These are phyloP conservation scores for Amia ocellicauda DNA, from an alignment of 2,113 vertebrate genomes.

Conservation along the genomic window DNA sequence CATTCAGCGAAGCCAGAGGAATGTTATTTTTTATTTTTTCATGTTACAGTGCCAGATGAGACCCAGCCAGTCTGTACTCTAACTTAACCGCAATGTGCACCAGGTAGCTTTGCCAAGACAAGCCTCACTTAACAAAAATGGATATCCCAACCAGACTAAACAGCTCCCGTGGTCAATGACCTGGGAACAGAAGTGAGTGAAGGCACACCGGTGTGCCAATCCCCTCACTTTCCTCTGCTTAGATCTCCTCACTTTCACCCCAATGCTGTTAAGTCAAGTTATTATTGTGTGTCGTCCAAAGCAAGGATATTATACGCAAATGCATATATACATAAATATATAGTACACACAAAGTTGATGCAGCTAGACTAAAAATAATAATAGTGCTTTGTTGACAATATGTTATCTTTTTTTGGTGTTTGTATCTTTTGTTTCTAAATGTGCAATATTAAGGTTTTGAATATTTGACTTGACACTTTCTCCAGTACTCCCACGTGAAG, in stretches of 20 bases:
- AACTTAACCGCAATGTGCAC: constrained; percentile 39
- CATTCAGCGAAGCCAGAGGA: constrained; percentile 27
- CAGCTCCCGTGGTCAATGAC: constrained; percentile 26
- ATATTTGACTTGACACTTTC: constrained; percentile 54
- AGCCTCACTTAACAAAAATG: constrained; percentile 30
- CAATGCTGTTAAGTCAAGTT: too few species aligned
- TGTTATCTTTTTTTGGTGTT: constrained; percentile 32
- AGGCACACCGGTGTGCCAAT: constrained; percentile 21
- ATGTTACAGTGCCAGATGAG: constrained; percentile 33
- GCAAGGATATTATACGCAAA: too few species aligned
- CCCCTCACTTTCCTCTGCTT: constrained; percentile 26
- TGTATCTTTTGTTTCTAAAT: constrained; percentile 43
- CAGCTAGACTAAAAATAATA: constrained; percentile 30
- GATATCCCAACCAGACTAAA: constrained; percentile 37
- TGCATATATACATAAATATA: too few species aligned
- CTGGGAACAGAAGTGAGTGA: constrained; percentile 21
- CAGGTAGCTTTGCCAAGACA: constrained; percentile 32
- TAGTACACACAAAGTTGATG: constrained; percentile 21
- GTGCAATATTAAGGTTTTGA: constrained; percentile 57
- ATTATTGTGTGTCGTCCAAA: too few species aligned
- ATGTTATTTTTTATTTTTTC: constrained; percentile 36
- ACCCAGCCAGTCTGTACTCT: constrained; percentile 37
- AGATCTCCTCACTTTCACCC: too few species aligned
- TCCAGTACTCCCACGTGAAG: not conserved
- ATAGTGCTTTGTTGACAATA: constrained; percentile 33